Evolutionary conservation across 92 coral and sea anemone genomes (phyloP), one percentile per base, ranked within the genome.

Genomic region (Isaurus tuberculatus): DNA sequence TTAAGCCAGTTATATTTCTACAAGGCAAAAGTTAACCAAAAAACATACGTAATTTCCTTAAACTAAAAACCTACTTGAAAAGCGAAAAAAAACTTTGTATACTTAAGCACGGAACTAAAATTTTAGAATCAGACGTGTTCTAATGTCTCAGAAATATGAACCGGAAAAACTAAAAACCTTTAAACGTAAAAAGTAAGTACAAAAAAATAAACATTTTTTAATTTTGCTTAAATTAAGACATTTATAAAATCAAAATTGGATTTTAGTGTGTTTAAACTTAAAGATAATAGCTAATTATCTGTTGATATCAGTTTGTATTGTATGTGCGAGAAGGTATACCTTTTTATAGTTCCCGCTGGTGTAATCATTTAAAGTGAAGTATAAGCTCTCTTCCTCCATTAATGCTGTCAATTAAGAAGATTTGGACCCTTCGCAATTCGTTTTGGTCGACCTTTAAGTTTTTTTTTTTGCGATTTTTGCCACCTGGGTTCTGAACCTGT

Each of bases 221-320:
- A 15, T 19, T 51, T 51, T 15, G 2, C 36, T 25, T 72, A 9
- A 0, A 22, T 20, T 9, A 30, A 10, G 32, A 27, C 42, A 27
- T 26, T 46, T 48, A 49, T 27, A 22, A 11, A 8, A 8, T 46
- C 11, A 44, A 72, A 16, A 27, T 28, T 37, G 22, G 60, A 46
- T 72, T 72, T 72, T 46, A 61, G 60, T 44, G 33, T 14, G 17
- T 11, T 31, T 72, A 46, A 27, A 72, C 28, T 43, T 17, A 25
- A 72, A 46, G 46, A 72, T 44, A 72, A 27, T 16, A n/a, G n/a
- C 63, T 48, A 72, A 72, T 72, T 72, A 72, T 72, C 64, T 72
- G 79, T 13, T 72, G 53, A 72, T 72, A 37, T 36, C 57, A 42
- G 30, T 10, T 43, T 11, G 44, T 66, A 42, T 1, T 20, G 33